A percentile compares a stretch with the other conserved stretches of the same genome.
Conservation (phyloP, 2,888 invertebrate species). For the Epinotia ramella region DNA sequence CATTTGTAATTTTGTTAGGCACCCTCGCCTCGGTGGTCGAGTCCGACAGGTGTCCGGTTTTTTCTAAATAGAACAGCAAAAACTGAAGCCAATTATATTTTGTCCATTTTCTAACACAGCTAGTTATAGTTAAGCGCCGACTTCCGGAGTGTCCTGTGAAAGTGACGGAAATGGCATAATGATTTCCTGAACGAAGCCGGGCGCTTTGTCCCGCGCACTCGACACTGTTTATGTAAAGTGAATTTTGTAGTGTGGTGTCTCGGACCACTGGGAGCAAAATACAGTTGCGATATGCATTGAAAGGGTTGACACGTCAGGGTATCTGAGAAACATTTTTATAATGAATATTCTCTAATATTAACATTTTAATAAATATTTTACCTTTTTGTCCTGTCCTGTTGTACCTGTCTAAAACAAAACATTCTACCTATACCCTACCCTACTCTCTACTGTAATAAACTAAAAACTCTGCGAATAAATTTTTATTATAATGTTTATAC, state of each 20-base stretch:
- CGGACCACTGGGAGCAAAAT: neutral
- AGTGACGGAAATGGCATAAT: slow-evolving; percentile 29
- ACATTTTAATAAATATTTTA: no score
- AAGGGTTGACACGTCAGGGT: neutral
- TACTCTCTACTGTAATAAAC: no score
- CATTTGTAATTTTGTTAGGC: no score
- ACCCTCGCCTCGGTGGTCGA: no score
- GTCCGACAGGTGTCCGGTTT: no score
- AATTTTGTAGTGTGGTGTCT: slow-evolving; percentile 27
- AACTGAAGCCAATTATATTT: slow-evolving; percentile 21
- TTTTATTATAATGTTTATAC: no score
- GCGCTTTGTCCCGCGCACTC: slow-evolving; percentile 13
- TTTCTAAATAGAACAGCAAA: neutral
- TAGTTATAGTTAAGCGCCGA: slow-evolving; percentile 31
- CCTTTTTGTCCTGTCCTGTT: no score
- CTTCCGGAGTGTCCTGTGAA: slow-evolving; percentile 10
- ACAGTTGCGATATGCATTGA: neutral
- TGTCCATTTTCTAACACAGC: slow-evolving; percentile 20
- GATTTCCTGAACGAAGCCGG: slow-evolving; percentile 16
- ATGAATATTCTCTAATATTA: no score
- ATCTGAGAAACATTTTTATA: no score
- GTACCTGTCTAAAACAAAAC: no score
- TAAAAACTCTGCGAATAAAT: no score
- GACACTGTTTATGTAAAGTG: slow-evolving; percentile 29
- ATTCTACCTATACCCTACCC: no score